Conservation (phyloP, 1,140 invertebrate genomes). For the Hesperophylax magnus region DNA sequence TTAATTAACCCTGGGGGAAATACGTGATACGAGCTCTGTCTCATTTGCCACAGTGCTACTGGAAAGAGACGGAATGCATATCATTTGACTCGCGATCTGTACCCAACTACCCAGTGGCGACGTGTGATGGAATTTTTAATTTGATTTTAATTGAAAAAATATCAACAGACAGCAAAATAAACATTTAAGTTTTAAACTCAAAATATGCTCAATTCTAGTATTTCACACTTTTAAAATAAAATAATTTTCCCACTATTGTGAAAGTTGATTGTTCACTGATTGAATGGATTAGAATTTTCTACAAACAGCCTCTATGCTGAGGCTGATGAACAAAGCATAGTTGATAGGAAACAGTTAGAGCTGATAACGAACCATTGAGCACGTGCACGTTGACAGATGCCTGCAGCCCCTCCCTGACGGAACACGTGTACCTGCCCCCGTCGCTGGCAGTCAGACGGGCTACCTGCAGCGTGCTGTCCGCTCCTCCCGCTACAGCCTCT, state of each 20-base stretch:
- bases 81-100: too few relatives aligned
- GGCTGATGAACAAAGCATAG: background rate
- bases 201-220: too few relatives aligned
- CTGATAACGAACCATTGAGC: slow-evolving; percentile 72
- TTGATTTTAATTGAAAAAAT: too few relatives aligned
- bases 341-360: background rate
- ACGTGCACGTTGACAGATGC: slow-evolving; percentile 76
- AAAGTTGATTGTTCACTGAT: background rate
- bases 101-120: too few relatives aligned
- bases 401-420: slow-evolving; percentile 72
- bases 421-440: slow-evolving; percentile 80
- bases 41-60: too few relatives aligned
- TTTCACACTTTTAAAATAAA: too few relatives aligned
- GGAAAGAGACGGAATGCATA: too few relatives aligned
- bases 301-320: background rate
- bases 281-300: background rate
- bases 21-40: too few relatives aligned
- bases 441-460: slow-evolving; percentile 78
- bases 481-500: slow-evolving; percentile 78
- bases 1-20: too few relatives aligned
- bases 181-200: too few relatives aligned
- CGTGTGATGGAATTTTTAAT: too few relatives aligned
- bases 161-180: too few relatives aligned
- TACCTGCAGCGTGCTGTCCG: slow-evolving; percentile 78
- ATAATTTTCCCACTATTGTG: background rate